A percentile compares a stretch with the other conserved stretches of the same genome.
These are phyloP conservation scores for Harlomillsia oculata DNA, from an alignment of 1,140 invertebrate species.

Conservation along the genomic window DNA sequence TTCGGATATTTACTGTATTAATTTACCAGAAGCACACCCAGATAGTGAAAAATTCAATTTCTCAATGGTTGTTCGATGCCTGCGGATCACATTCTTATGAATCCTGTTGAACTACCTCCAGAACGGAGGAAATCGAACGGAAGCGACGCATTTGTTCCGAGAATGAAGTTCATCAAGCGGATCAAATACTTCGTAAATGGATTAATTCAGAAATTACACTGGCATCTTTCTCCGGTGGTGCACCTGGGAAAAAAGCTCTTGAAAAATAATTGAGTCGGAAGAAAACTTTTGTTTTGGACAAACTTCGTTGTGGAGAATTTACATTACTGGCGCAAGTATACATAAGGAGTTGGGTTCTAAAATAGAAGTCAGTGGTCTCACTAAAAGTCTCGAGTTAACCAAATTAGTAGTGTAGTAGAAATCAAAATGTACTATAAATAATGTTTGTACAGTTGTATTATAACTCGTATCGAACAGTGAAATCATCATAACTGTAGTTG, in stretches of 20 bases:
- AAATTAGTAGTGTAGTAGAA: too few species aligned
- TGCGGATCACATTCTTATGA: not conserved
- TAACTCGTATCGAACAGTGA: too few species aligned
- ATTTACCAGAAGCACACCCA: conserved; percentile 14
- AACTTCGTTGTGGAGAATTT: conserved; percentile 20
- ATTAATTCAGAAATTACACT: conserved; percentile 20
- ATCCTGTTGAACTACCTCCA: not conserved
- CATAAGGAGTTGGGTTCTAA: conserved; percentile 24
- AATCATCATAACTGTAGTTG: too few species aligned
- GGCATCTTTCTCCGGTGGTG: conserved; percentile 5
- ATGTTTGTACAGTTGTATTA: too few species aligned
- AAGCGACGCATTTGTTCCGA: conserved; percentile 28
- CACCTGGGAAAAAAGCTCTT: not conserved
- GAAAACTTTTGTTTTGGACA: conserved; percentile 14
- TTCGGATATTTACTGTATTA: conserved; percentile 25
- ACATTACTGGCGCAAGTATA: conserved; percentile 1
- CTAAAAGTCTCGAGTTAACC: conserved; percentile 5
- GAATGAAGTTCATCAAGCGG: conserved; percentile 33
- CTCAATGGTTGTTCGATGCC: too few species aligned
- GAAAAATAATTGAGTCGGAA: conserved; percentile 3
- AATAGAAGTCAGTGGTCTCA: conserved; percentile 19
- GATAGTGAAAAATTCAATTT: too few species aligned
- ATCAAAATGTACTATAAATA: too few species aligned
- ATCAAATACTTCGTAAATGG: conserved; percentile 29
- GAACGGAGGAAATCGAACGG: conserved; percentile 14